Base-by-base conservation (phyloP, 2,888 invertebrate species). In the Brachyptera putata region DNA sequence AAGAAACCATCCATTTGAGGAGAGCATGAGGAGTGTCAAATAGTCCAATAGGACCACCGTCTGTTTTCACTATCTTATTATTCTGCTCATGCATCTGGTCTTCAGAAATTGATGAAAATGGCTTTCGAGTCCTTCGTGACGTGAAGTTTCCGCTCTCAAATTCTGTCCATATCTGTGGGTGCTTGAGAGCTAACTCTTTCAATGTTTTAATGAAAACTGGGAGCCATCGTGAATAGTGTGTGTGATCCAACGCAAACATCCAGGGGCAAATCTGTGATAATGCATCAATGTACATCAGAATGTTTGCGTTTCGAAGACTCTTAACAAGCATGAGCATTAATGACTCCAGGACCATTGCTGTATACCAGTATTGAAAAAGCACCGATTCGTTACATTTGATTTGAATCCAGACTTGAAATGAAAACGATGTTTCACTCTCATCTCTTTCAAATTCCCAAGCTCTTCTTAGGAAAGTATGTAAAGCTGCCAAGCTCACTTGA, bases 401-500 rank as follows among this genome's bases (percentile, higher is more conserved):
- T 16, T 24, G 7, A 22, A 14, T 14, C 36, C 34, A 58, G 14
- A 58, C 58, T 24, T 34, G 34, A 34, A 34, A 18, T 56, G 49
- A 24, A 18, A 2, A 5, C 22, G 37, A 2, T 34, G n/a, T 11
- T 11, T 53, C 58, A 13, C 13, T n/a, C 18, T 36, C 36, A 36
- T 53, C 37, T 26, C 13, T 25, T 14, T 56, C 58, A 16, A 37
- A 25, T 14, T 57, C 26, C 43, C 57, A 61, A 14, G 61, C 50
- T 24, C 14, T 14, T 37, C 30, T 13, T 9, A 13, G 14, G 11
- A 66, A 55, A 7, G 55, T 48, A 55, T 59, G 59, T 11, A 67
- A 46, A 14, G 61, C 58, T 43, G 57, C 43, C 21, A 62, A 53
- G 34, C 67, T 66, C 1, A 69, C 61, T 46, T 68, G 66, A 60